Evolutionary conservation across 2,888 invertebrate genomes (phyloP).

Genomic region (Hyposoter dolosus): DNA sequence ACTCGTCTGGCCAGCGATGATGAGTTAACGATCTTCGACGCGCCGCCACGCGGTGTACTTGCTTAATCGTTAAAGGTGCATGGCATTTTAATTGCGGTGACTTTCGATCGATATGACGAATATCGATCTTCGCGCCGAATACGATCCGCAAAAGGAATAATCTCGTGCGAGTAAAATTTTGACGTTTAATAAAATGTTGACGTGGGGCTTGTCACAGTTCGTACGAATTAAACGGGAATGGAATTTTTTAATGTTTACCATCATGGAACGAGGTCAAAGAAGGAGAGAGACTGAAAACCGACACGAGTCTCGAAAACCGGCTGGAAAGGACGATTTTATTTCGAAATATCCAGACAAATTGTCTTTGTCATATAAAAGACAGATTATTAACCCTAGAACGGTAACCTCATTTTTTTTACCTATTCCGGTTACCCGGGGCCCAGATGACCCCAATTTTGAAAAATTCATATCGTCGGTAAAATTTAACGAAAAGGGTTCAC

Average conservation of each 20-base stretch:
- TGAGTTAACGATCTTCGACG: neutral
- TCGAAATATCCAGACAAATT: neutral
- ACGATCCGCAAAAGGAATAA: neutral
- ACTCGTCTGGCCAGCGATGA: neutral
- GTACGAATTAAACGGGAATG: neutral
- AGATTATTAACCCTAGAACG: neutral
- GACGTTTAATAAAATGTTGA: neutral
- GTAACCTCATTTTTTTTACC: no score
- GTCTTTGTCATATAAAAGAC: neutral
- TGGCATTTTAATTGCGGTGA: neutral
- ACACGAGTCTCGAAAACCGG: neutral
- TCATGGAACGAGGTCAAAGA: neutral
- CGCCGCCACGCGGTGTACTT: neutral
- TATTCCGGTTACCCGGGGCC: no score
- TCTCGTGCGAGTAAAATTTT: neutral
- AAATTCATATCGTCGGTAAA: no score
- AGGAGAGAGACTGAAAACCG: neutral
- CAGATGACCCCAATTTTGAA: no score
- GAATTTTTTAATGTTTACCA: neutral
- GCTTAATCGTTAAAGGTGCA: neutral
- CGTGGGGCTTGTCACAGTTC: neutral
- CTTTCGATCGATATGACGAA: neutral
- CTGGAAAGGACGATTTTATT: neutral
- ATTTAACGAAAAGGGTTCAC: no score
- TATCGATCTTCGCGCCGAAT: neutral